Evolutionary conservation across 1,140 invertebrate species (phyloP), one percentile per base, ranked within the genome.

Genomic region (Parasteatoda tepidariorum): DNA sequence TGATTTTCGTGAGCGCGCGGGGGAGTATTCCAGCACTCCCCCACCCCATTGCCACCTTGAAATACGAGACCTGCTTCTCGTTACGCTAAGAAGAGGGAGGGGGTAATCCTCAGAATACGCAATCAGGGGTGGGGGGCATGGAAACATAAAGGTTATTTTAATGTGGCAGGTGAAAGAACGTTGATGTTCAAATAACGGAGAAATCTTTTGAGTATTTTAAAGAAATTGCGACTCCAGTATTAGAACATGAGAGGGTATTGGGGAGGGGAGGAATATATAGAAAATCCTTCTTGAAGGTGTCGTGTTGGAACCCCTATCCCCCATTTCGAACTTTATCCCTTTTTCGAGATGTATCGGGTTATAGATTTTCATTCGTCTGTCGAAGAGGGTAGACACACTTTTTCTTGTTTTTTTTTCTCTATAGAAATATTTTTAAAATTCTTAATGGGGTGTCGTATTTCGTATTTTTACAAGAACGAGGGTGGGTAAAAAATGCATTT

Each of bases 131-230:
- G 5, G 31, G 13, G 57, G 31, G 34, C 5, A 11, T 13, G n/a
- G 24, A 15, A 28, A 48, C 59, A 57, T 76, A 76, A 76, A 76
- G 74, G 74, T 76, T 76, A 76, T 76, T 76, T 76, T 76, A 76
- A 76, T 76, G 74, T 76, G 74, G 59, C 74, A 76, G 74, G 74
- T 76, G 61, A 64, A 64, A 30, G 26, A 48, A 48, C 38, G 18
- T 11, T 59, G 74, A 64, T 76, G 74, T 59, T 48, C 15, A 26
- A n/a, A 64, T 76, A 48, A 48, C 9, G 9, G 18, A 18, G 18
- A 61, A 75, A 34, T 48, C 18, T 28, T 38, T 71, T 59, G 71
- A 61, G 71, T 75, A 75, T 75, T 75, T 75, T 75, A 75, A 75
- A 62, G 71, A 62, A 75, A 75, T 75, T 75, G 71, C 71, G 33